Evolutionary conservation across 2,888 invertebrate species (phyloP), one percentile per base, ranked within the genome.

Genomic region (Colostygia pectinataria): DNA sequence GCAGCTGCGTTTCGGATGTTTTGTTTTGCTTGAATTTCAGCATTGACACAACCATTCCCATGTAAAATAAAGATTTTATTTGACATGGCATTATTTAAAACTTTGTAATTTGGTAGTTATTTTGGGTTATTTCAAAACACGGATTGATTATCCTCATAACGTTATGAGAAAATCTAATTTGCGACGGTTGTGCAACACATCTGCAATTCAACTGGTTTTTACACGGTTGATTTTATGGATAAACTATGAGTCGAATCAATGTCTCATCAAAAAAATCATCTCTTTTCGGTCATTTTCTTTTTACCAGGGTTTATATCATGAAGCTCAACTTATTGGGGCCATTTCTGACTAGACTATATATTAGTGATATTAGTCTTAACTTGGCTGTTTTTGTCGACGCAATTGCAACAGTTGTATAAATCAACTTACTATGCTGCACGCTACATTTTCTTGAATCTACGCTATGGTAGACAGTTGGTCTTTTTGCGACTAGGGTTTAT

Each of bases 1-100:
- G 43, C 59, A 59, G 52, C 58, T 59, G 63, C 56, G 47, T 64
- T 66, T 63, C 63, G 13, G 37, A 41, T 43, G 49, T 50, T 54
- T 58, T 56, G 48, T 57, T 58, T 55, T 40, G 44, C 37, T 53
- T 57, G 20, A 10, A 12, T 44, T 36, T 25, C 14, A 38, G 13
- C 10, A 25, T 44, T 13, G 7, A n/a, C 14, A 27, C 32, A n/a
- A 29, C 4, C 9, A 18, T 32, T 5, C 32, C 8, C 23, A 25
- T 31, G 34, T 41, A 8, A 31, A 47, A 40, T 47, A 24, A 10
- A 25, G 32, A 24, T 41, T 10, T 3, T 31, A 3, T 31, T 42
- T 34, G 27, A 18, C n/a, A n/a, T n/a, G n/a, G n/a, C n/a, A n/a
- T n/a, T n/a, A n/a, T n/a, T 18, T 18, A 18, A 2, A 18, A 3